Percentiles rank a stretch among this genome's conserved stretches.
Conservation (phyloP, 2,888 invertebrate species). For the Melanostoma mellinum region DNA sequence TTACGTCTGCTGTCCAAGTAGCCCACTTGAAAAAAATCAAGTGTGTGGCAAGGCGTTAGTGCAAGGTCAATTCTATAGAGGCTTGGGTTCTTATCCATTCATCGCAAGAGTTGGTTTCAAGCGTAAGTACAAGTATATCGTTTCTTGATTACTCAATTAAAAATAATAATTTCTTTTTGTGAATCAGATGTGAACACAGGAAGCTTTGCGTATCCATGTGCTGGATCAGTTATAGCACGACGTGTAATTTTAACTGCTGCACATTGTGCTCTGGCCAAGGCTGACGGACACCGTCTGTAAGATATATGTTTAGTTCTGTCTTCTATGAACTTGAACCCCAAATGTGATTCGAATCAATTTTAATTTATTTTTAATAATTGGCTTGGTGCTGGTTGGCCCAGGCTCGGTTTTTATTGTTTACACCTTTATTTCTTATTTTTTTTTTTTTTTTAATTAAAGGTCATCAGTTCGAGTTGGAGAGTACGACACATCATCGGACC, state of each 20-base stretch:
- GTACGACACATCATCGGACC: constrained; percentile 87
- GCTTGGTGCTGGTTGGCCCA: constrained; percentile 27
- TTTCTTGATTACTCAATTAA: not conserved
- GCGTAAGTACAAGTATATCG: constrained; percentile 83
- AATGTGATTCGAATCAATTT: constrained; percentile 37
- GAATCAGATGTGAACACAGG: constrained; percentile 86
- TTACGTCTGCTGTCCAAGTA: constrained; percentile 81
- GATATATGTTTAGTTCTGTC: constrained; percentile 76
- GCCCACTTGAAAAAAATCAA: constrained; percentile 81
- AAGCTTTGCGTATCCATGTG: constrained; percentile 89
- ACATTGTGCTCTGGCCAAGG: constrained; percentile 90
- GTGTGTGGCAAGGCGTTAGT: constrained; percentile 87
- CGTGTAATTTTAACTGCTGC: constrained; percentile 88
- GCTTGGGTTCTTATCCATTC: constrained; percentile 90
- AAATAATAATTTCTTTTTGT: constrained; percentile 16
- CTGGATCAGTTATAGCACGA: constrained; percentile 87
- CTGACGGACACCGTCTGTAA: constrained; percentile 89
- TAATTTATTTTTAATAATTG: constrained; percentile 50
- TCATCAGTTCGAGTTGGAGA: constrained; percentile 89
- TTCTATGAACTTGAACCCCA: not conserved
- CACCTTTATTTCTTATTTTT: constrained; percentile 14
- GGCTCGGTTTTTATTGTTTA: not conserved
- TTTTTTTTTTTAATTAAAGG: constrained; percentile 80
- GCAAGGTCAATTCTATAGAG: constrained; percentile 85
- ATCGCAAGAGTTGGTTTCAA: constrained; percentile 89